phyloP scores from a whole-genome alignment of 2,888 invertebrate species.

The Daptonema setosum region DNA sequence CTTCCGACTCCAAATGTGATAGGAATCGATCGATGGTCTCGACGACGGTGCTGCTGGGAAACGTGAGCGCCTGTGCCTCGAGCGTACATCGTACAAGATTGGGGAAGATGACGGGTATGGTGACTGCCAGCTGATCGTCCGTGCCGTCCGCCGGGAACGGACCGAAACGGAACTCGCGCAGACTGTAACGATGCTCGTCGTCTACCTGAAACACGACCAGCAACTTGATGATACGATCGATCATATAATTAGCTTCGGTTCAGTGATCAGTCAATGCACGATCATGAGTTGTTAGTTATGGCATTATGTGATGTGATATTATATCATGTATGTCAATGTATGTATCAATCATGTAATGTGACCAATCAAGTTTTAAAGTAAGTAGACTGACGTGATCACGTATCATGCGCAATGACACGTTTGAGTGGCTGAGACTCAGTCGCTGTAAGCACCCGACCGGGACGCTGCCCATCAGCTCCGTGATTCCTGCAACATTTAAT shows the following conservation, averaged over 20 bases:
- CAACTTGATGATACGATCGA: too few species aligned
- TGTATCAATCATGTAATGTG: too few species aligned
- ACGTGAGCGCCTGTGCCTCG: neutral
- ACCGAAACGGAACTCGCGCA: slow-evolving; percentile 1
- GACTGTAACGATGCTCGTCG: neutral
- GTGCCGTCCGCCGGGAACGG: slow-evolving; percentile 1
- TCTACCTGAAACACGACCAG: neutral
- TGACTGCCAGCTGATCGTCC: neutral
- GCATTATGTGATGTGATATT: too few species aligned
- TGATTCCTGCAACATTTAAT: too few species aligned
- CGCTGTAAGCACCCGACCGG: neutral
- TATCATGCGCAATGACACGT: neutral
- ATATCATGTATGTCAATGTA: too few species aligned
- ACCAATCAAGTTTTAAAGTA: too few species aligned
- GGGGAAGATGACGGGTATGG: neutral
- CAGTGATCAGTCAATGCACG: too few species aligned
- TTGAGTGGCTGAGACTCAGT: neutral
- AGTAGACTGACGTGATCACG: neutral
- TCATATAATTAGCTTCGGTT: too few species aligned
- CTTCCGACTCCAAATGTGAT: neutral
- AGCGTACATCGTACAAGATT: neutral
- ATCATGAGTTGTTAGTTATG: too few species aligned
- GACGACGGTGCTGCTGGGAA: neutral
- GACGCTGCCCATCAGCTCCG: neutral
- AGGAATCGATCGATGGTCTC: neutral